phyloP scores from a whole-genome alignment of 2,888 invertebrate genomes.

The Diloba caeruleocephala region DNA sequence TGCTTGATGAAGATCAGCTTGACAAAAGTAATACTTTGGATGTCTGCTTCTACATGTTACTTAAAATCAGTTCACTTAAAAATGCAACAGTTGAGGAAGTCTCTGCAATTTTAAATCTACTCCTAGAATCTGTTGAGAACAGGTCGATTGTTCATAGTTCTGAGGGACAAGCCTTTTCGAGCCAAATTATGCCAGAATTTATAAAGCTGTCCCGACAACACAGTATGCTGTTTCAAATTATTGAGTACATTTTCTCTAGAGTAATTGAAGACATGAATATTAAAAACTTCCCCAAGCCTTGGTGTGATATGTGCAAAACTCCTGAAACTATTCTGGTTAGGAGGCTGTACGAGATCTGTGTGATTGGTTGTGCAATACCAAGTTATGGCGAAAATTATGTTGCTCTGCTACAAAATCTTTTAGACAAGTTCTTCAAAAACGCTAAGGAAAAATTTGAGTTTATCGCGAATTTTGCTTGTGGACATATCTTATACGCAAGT shows the following conservation, averaged over 20 bases:
- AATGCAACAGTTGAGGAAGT: slow-evolving; percentile 73
- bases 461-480: slow-evolving; percentile 88
- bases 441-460: slow-evolving; percentile 86
- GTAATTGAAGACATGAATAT: slow-evolving; percentile 84
- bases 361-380: slow-evolving; percentile 82
- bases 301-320: slow-evolving; percentile 81
- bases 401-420: slow-evolving; percentile 77
- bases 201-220: slow-evolving; percentile 75
- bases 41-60: slow-evolving; percentile 77
- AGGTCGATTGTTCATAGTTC: slow-evolving; percentile 72
- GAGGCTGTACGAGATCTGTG: slow-evolving; percentile 81
- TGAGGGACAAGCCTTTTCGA: slow-evolving; percentile 67
- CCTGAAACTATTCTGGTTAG: slow-evolving; percentile 76
- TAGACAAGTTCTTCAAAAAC: slow-evolving; percentile 79
- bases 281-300: slow-evolving; percentile 72
- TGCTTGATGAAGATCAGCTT: slow-evolving; percentile 68
- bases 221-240: slow-evolving; percentile 87
- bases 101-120: slow-evolving; percentile 76
- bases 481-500: slow-evolving; percentile 79
- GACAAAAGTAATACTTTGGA: slow-evolving; percentile 73
- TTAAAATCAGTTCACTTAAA: slow-evolving; percentile 81
- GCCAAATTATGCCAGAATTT: slow-evolving; percentile 70
- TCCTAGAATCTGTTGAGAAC: slow-evolving; percentile 77
- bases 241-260: slow-evolving; percentile 86
- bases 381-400: slow-evolving; percentile 76